Evolutionary conservation across 2,113 vertebrate genomes (phyloP).

Genomic region (Xiphias gladius): DNA sequence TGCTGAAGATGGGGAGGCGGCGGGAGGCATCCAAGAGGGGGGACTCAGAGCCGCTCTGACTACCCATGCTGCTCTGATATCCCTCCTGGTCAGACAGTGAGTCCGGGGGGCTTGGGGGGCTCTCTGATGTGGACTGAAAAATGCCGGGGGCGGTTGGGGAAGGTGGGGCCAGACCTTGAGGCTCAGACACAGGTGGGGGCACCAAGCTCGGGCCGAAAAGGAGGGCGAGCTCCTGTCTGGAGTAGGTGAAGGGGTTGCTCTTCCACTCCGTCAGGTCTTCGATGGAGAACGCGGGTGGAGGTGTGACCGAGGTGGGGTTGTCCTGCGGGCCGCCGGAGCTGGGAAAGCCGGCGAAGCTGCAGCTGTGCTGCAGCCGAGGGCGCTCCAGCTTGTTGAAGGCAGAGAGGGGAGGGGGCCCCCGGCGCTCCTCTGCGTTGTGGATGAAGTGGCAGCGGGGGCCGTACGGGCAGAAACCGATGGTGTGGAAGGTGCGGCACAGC

Average conservation of each 20-base stretch:
- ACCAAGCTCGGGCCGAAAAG: constrained; percentile 86
- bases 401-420: constrained; percentile 80
- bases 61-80: constrained; percentile 92
- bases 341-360: constrained; percentile 91
- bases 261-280: constrained; percentile 88
- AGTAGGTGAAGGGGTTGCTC: constrained; percentile 88
- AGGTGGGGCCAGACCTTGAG: constrained; percentile 49
- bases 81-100: constrained; percentile 93
- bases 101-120: constrained; percentile 88
- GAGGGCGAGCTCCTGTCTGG: constrained; percentile 65
- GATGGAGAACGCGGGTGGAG: constrained; percentile 86
- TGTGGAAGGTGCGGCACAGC: constrained; percentile 94
- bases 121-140: constrained; percentile 87
- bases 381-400: constrained; percentile 80
- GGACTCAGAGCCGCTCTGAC: constrained; percentile 91
- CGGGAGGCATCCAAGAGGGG: constrained; percentile 89
- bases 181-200: constrained; percentile 69
- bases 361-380: constrained; percentile 91
- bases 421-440: constrained; percentile 88
- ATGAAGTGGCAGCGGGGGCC: constrained; percentile 84
- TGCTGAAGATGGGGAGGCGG: constrained; percentile 95
- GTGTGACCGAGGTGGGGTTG: constrained; percentile 89
- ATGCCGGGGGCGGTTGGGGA: constrained; percentile 81
- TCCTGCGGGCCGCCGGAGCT: constrained; percentile 86
- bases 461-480: constrained; percentile 91